phyloP scores from a whole-genome alignment of 2,888 invertebrate genomes.

The Deilephila porcellus region DNA sequence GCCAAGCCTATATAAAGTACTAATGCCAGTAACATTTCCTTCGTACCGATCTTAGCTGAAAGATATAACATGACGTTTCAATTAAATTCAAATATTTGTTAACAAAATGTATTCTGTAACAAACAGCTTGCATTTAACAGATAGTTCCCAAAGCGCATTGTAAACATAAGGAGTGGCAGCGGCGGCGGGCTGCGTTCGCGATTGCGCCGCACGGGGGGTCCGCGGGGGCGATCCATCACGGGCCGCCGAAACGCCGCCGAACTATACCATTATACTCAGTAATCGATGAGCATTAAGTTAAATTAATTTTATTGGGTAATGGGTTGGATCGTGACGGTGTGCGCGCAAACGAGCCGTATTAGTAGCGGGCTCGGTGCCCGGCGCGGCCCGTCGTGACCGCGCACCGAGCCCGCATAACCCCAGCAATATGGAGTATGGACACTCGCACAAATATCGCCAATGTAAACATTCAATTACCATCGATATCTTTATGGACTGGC shows the following conservation, averaged over 20 bases:
- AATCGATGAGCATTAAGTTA: slow-evolving; percentile 82
- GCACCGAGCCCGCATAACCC: slow-evolving; percentile 60
- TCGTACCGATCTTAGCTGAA: too few species aligned
- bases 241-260: slow-evolving; percentile 68
- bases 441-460: slow-evolving; percentile 43
- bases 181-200: slow-evolving; percentile 65
- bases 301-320: slow-evolving; percentile 83
- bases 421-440: slow-evolving; percentile 61
- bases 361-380: slow-evolving; percentile 39
- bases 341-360: slow-evolving; percentile 68
- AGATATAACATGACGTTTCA: too few species aligned
- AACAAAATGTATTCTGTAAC: neutral
- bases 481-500: slow-evolving; percentile 29
- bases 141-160: slow-evolving; percentile 24
- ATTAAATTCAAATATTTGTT: too few species aligned
- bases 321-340: slow-evolving; percentile 75
- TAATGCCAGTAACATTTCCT: too few species aligned
- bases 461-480: slow-evolving; percentile 47
- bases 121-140: neutral
- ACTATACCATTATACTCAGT: slow-evolving; percentile 79
- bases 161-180: slow-evolving; percentile 51
- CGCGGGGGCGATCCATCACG: slow-evolving; percentile 72
- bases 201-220: slow-evolving; percentile 71
- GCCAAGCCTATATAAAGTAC: too few species aligned
- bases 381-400: slow-evolving; percentile 55